These are phyloP conservation scores for Chromoteleia sp. DNA, from an alignment of 2,888 invertebrate genomes.

Conservation along the genomic window DNA sequence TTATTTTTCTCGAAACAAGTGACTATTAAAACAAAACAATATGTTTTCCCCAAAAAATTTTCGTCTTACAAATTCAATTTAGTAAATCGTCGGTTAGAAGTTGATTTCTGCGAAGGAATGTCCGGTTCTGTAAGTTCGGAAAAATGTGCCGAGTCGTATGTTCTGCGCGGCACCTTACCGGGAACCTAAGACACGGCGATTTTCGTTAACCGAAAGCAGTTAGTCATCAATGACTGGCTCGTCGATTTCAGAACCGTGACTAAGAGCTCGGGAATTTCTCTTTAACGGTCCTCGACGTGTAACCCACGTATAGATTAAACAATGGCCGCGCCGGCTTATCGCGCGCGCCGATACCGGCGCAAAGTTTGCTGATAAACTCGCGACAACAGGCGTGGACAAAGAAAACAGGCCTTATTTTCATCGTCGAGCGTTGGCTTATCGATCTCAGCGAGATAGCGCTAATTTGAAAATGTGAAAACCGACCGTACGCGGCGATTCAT, in stretches of 20 bases:
- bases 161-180: neutral
- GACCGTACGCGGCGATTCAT: slow-evolving; percentile 4
- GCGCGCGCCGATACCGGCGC: slow-evolving; percentile 26
- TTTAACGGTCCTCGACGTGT: slow-evolving; percentile 31
- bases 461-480: slow-evolving; percentile 39
- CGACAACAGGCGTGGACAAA: slow-evolving; percentile 37
- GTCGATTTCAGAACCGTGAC: slow-evolving; percentile 17
- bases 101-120: neutral
- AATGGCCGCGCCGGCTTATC: slow-evolving; percentile 49
- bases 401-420: slow-evolving; percentile 21
- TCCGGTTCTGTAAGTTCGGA: neutral
- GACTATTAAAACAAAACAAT: too few relatives aligned
- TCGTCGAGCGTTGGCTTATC: slow-evolving; percentile 14
- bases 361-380: slow-evolving; percentile 28
- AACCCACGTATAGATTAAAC: slow-evolving; percentile 50
- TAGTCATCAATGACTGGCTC: slow-evolving; percentile 46
- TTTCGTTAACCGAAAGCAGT: slow-evolving; percentile 38
- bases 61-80: too few relatives aligned
- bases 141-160: slow-evolving; percentile 19
- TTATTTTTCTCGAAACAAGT: too few relatives aligned
- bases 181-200: slow-evolving; percentile 27
- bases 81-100: too few relatives aligned
- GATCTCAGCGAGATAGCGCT: slow-evolving; percentile 19
- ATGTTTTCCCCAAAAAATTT: too few relatives aligned
- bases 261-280: slow-evolving; percentile 13